A percentile compares a stretch with the other conserved stretches of the same genome.
Evolutionary conservation across 2,888 invertebrate species (phyloP).

Genomic region (Stenodema calcarata): DNA sequence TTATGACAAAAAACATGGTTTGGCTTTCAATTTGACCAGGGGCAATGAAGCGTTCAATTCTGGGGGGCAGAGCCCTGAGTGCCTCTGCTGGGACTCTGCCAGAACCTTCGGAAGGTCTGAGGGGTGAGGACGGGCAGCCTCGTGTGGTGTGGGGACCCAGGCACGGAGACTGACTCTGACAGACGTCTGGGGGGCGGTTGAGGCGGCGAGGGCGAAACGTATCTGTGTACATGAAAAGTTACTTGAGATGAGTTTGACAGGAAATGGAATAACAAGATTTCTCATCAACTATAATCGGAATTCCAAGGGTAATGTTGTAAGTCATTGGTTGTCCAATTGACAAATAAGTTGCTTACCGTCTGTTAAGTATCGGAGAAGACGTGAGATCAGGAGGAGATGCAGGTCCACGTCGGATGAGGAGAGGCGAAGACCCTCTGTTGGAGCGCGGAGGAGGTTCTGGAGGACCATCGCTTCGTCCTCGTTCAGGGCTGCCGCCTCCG

Average conservation of each 20-base stretch:
- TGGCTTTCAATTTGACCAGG: not conserved
- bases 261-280: too few species aligned
- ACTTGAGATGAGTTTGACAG: too few species aligned
- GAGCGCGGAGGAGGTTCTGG: constrained; percentile 56
- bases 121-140: constrained; percentile 68
- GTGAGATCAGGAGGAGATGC: constrained; percentile 42
- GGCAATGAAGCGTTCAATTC: not conserved
- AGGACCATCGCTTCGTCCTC: constrained; percentile 44
- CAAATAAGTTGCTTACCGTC: constrained; percentile 36
- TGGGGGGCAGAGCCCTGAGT: constrained; percentile 22
- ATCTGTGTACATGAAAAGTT: constrained; percentile 62
- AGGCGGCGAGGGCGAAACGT: constrained; percentile 69
- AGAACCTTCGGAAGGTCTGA: constrained; percentile 50
- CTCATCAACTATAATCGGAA: too few species aligned
- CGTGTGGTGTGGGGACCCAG: constrained; percentile 70
- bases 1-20: not conserved
- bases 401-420: constrained; percentile 42
- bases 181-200: constrained; percentile 72
- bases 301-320: too few species aligned
- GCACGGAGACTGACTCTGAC: constrained; percentile 72
- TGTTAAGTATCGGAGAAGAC: constrained; percentile 51
- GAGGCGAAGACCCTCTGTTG: constrained; percentile 55
- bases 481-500: constrained; percentile 41
- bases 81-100: constrained; percentile 43
- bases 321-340: too few species aligned